phyloP scores from a whole-genome alignment of 2,888 invertebrate genomes.

The Silvanus unidentatus region DNA sequence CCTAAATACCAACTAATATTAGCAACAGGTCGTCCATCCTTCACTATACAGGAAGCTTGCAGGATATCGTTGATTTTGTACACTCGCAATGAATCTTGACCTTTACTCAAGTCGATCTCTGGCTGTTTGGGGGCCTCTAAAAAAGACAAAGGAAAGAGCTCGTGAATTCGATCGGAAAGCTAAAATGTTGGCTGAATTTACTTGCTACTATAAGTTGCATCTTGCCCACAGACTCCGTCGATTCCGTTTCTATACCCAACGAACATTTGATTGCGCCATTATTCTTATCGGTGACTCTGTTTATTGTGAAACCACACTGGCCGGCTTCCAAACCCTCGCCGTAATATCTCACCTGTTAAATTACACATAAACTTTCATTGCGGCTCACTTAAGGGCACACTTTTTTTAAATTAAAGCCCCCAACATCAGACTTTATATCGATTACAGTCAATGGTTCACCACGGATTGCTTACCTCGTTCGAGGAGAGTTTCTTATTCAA shows the following conservation, averaged over 20 bases:
- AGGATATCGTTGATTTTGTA: conserved; percentile 60
- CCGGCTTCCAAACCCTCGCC: conserved; percentile 54
- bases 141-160: conserved; percentile 22
- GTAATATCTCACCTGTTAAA: conserved; percentile 42
- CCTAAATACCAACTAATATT: conserved; percentile 70
- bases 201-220: conserved; percentile 67
- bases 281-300: conserved; percentile 57
- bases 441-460: too few relatives aligned
- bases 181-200: conserved; percentile 48
- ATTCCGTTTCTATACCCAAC: conserved; percentile 54
- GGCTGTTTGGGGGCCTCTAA: conserved; percentile 48
- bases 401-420: too few relatives aligned
- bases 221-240: conserved; percentile 53
- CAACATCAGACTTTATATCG: too few relatives aligned
- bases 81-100: conserved; percentile 40
- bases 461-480: conserved; percentile 46
- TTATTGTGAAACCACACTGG: conserved; percentile 67
- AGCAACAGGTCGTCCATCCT: conserved; percentile 67
- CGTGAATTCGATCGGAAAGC: conserved; percentile 1
- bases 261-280: conserved; percentile 67
- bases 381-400: too few relatives aligned
- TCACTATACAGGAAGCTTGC: conserved; percentile 61
- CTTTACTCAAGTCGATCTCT: conserved; percentile 46
- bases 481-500: conserved; percentile 44
- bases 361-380: too few relatives aligned